phyloP scores from a whole-genome alignment of 2,797 vertebrate genomes.

The Apogon hyalosoma region DNA sequence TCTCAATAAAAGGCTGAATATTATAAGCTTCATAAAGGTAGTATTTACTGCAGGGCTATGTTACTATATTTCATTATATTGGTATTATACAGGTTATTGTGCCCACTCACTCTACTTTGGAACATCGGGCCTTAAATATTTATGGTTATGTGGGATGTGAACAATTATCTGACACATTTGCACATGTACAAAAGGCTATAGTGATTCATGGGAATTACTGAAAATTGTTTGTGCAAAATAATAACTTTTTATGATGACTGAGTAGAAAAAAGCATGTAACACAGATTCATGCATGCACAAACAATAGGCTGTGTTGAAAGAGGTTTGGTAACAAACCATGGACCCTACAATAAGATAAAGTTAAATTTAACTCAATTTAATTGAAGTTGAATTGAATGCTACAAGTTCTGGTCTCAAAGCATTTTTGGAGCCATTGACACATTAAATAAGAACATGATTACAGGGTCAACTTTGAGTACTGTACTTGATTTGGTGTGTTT shows the following conservation, averaged over 20 bases:
- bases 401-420: constrained; percentile 12
- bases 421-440: constrained; percentile 4
- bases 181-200: constrained; percentile 23
- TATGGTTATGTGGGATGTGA: constrained; percentile 38
- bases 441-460: neutral
- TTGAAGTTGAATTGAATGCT: neutral
- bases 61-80: constrained; percentile 19
- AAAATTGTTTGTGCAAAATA: constrained; percentile 37
- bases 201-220: constrained; percentile 41
- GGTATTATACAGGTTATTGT: constrained; percentile 12
- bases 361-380: constrained; percentile 27
- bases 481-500: constrained; percentile 19
- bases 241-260: constrained; percentile 16
- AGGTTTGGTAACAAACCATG: neutral
- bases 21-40: constrained; percentile 29
- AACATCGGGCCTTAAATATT: constrained; percentile 39
- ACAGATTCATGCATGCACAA: constrained; percentile 13
- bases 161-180: constrained; percentile 45
- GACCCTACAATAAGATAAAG: neutral
- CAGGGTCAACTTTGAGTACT: neutral
- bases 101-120: constrained; percentile 18
- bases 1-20: constrained; percentile 30
- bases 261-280: constrained; percentile 24
- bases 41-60: constrained; percentile 19
- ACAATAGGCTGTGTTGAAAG: neutral